Evolutionary conservation across 1,140 invertebrate genomes (phyloP).

Genomic region (Drosophila arizonae): DNA sequence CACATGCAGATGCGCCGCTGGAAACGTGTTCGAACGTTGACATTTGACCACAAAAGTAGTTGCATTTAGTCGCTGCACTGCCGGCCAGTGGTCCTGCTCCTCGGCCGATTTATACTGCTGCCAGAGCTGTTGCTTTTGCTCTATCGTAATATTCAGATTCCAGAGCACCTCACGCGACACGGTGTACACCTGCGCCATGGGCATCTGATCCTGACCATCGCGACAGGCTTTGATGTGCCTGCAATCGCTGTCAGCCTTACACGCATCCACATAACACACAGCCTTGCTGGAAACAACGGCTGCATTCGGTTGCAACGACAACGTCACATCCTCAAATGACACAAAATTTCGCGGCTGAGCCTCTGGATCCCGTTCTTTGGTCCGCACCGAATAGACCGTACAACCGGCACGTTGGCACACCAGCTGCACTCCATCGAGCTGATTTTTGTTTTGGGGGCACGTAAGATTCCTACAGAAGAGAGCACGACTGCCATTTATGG

Average conservation of each 20-base stretch:
- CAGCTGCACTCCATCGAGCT: constrained; percentile 65
- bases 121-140: constrained; percentile 75
- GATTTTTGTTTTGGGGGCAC: constrained; percentile 63
- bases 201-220: constrained; percentile 32
- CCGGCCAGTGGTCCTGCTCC: constrained; percentile 61
- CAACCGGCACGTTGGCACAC: constrained; percentile 42
- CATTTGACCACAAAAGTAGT: constrained; percentile 74
- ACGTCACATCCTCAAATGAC: constrained; percentile 55
- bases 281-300: constrained; percentile 73
- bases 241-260: constrained; percentile 50
- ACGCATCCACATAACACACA: constrained; percentile 65
- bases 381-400: constrained; percentile 61
- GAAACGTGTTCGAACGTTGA: constrained; percentile 62
- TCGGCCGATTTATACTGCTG: constrained; percentile 57
- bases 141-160: constrained; percentile 67
- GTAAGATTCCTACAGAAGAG: constrained; percentile 58
- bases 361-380: constrained; percentile 57
- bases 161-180: constrained; percentile 70
- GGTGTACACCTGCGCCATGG: constrained; percentile 53
- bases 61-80: constrained; percentile 68
- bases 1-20: constrained; percentile 70
- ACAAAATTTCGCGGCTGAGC: constrained; percentile 70
- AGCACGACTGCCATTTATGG: constrained; percentile 68
- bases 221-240: constrained; percentile 69
- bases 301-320: constrained; percentile 55